Conservation (phyloP, 2,113 vertebrate species). For the Hemicordylus capensis region DNA sequence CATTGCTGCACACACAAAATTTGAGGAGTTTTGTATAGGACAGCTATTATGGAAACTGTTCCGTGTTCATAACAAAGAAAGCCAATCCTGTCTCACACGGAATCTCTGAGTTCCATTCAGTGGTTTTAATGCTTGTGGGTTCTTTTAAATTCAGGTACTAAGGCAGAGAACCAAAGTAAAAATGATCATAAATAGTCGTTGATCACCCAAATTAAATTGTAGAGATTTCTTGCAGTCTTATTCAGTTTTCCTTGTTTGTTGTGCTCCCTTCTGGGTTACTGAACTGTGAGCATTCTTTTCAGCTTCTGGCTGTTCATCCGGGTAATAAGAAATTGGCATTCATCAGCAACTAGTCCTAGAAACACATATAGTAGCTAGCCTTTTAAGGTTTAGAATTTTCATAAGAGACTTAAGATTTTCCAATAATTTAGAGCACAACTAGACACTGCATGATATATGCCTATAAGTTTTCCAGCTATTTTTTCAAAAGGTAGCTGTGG, state of each 20-base stretch:
- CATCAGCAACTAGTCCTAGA: not conserved
- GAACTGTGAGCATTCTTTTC: fast-evolving
- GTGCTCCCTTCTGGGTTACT: too few species aligned
- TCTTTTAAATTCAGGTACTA: not conserved
- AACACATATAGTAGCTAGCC: not conserved
- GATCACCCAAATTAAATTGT: not conserved
- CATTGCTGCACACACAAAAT: not conserved
- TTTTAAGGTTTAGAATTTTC: not conserved
- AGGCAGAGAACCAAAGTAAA: not conserved
- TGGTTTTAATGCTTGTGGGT: not conserved
- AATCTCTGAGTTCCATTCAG: not conserved
- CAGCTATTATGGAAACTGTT: not conserved
- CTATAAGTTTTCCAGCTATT: not conserved
- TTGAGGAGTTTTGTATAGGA: not conserved
- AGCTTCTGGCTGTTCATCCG: not conserved
- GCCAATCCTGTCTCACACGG: fast-evolving
- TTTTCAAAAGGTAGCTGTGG: not conserved
- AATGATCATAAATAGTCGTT: fast-evolving
- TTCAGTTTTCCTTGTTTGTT: fast-evolving
- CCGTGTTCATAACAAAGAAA: not conserved
- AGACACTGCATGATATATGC: not conserved
- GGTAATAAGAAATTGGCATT: not conserved
- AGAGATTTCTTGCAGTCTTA: not conserved
- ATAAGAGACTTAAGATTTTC: conserved; percentile 33
- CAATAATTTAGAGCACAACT: not conserved